A percentile compares a stretch with the other conserved stretches of the same genome.
These are phyloP conservation scores for Cheirogaleus major DNA, from an alignment of 2,797 vertebrate genomes.

Conservation along the genomic window DNA sequence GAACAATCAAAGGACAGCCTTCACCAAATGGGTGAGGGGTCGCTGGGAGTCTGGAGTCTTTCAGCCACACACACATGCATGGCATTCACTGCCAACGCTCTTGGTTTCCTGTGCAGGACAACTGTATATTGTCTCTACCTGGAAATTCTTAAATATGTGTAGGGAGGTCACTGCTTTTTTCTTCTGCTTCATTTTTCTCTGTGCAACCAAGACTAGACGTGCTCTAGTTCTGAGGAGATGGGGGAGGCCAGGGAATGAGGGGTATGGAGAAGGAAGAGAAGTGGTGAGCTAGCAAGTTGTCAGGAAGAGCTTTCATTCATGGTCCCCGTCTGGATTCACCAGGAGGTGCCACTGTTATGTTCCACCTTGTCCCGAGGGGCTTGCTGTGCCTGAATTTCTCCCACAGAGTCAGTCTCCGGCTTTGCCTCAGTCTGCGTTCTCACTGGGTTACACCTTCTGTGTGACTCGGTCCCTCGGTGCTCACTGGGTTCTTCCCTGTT, in stretches of 20 bases:
- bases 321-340: background rate
- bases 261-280: background rate
- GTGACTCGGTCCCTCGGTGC: background rate
- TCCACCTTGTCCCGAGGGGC: accelerated
- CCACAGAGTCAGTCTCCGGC: background rate
- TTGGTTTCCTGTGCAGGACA: background rate
- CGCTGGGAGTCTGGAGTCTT: background rate
- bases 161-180: background rate
- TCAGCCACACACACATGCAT: background rate
- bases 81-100: background rate
- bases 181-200: background rate
- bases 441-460: accelerated
- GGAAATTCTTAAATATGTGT: background rate
- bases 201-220: background rate
- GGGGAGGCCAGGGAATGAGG: background rate
- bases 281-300: background rate
- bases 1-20: background rate
- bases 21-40: background rate
- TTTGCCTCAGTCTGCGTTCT: background rate
- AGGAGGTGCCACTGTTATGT: background rate
- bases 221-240: background rate
- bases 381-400: background rate
- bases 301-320: background rate
- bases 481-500: background rate
- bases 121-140: accelerated